Base-by-base conservation (phyloP, 92 coral and sea anemone species). In the Parazoanthus darwini region DNA sequence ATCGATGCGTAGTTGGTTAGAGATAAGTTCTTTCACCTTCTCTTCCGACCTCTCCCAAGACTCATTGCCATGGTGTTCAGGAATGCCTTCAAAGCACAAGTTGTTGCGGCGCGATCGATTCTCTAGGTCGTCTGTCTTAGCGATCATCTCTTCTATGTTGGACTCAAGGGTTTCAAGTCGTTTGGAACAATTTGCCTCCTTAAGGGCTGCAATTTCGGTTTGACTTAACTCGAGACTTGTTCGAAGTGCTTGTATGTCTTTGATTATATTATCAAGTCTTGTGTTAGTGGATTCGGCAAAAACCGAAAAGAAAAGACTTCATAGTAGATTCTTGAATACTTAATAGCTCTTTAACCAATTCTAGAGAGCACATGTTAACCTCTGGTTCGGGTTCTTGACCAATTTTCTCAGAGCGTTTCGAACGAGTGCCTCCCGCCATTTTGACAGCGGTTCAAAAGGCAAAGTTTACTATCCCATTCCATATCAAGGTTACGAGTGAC, bases 11-110 rank as follows among this genome's bases (percentile, higher is more conserved):
- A 73, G 78, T 73, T 73, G 78, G 78, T 25, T 73, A 5, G 37
- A 73, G 39, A 73, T 73, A 48, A 48, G 70, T 39, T 48, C 83
- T 79, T 79, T 39, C 50, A 79, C 37, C 83, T 79, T 48, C 83
- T n/a, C 83, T 58, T 79, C 39, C 63, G 39, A 42, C 33, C 33
- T 29, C 33, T 29, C 33, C 33, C 33, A 29, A 29, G 66, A n/a
- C 13, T 79, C 70, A 39, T 39, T 10, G 66, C 70, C 33, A n/a
- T 48, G 83, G 65, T 58, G 44, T 74, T 33, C 38, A 74, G 78
- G 78, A 74, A 33, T 3, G 78, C 38, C 11, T 33, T 33, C 44
- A 74, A 6, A 33, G 78, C 78, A 33, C 44, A 33, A 39, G 44
- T 39, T 74, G 38, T 74, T 74, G 38, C 81, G 44, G 81, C 81